phyloP scores from a whole-genome alignment of 2,113 vertebrate genomes.

The Hassar affinis region DNA sequence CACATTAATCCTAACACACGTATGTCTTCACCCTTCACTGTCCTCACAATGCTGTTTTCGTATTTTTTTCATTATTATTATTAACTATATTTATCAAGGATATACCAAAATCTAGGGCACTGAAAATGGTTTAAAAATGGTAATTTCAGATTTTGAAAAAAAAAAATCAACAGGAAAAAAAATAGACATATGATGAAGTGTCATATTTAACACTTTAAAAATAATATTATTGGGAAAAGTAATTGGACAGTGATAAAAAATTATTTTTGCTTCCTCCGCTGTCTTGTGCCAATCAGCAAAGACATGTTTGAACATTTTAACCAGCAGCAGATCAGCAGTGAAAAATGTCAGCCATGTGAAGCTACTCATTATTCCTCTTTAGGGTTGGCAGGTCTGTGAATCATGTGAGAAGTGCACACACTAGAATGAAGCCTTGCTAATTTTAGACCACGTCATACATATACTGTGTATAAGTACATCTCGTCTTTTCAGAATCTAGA shows the following conservation, averaged over 20 bases:
- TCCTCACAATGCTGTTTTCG: too few relatives aligned
- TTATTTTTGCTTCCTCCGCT: not conserved
- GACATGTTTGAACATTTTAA: not conserved
- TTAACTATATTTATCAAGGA: not conserved
- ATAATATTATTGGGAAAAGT: not conserved
- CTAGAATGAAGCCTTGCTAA: not conserved
- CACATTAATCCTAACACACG: not conserved
- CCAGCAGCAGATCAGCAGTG: not conserved
- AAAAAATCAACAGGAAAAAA: not conserved
- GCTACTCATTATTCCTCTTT: not conserved
- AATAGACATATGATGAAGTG: not conserved
- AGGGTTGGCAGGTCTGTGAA: not conserved
- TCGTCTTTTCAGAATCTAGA: slow-evolving; percentile 83
- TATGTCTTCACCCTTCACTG: not conserved
- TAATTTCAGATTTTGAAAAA: not conserved
- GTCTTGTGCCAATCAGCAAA: not conserved
- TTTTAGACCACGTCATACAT: not conserved
- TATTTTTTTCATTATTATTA: too few relatives aligned
- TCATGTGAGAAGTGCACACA: not conserved
- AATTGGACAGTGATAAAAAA: not conserved
- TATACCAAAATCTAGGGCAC: not conserved
- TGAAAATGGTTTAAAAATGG: not conserved
- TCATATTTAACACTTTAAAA: not conserved
- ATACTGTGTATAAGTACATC: not conserved
- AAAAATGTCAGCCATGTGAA: not conserved